These are phyloP conservation scores for Triplophysa bombifrons DNA, from an alignment of 2,797 vertebrate species.

Conservation along the genomic window DNA sequence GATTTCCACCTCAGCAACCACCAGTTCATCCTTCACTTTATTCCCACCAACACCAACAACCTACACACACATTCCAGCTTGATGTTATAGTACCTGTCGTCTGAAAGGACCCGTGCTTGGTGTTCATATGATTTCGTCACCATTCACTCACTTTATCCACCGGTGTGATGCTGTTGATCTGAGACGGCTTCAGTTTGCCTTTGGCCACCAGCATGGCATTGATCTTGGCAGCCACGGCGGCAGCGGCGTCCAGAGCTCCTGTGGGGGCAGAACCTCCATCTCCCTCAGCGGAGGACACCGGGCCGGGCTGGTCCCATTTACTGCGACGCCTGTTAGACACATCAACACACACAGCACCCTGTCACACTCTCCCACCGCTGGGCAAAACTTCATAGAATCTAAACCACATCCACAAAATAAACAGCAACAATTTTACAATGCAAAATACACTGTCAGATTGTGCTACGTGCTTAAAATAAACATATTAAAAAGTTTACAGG, in stretches of 20 bases:
- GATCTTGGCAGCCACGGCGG: constrained; percentile 94
- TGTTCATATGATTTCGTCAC: not conserved
- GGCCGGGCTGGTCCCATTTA: constrained; percentile 94
- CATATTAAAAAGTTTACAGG: too few relatives aligned
- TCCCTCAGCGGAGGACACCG: constrained; percentile 63
- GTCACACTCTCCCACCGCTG: too few relatives aligned
- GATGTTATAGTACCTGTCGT: not conserved
- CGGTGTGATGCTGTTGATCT: constrained; percentile 74
- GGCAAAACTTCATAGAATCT: too few relatives aligned
- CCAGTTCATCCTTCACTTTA: constrained; percentile 94
- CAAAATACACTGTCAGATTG: too few relatives aligned
- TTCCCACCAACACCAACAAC: not conserved
- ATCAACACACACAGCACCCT: not conserved
- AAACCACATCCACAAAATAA: too few relatives aligned
- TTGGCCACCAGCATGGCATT: constrained; percentile 97
- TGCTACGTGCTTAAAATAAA: too few relatives aligned
- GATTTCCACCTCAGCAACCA: constrained; percentile 97
- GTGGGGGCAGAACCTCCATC: constrained; percentile 82
- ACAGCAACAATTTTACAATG: too few relatives aligned
- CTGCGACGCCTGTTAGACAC: constrained; percentile 80
- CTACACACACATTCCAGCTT: not conserved
- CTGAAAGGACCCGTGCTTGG: not conserved
- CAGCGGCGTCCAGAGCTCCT: constrained; percentile 93
- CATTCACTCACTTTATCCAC: constrained; percentile 80
- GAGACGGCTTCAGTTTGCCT: constrained; percentile 91